Conservation (phyloP, 2,797 vertebrate genomes). For the Anabas testudineus region DNA sequence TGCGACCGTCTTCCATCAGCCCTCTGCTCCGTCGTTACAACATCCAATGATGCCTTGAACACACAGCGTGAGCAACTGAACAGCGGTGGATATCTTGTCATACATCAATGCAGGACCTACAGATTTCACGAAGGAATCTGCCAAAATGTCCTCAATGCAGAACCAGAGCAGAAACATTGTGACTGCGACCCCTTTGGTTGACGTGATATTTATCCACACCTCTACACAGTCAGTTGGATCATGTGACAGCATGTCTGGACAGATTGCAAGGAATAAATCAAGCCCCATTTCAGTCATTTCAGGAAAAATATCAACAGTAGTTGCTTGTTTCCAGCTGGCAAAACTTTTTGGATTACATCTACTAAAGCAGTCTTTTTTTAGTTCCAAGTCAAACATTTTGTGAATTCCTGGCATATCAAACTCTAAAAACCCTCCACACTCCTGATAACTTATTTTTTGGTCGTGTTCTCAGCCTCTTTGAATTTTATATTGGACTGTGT, state of each 20-base stretch:
- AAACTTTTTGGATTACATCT: conserved; percentile 39
- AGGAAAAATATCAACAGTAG: conserved; percentile 27
- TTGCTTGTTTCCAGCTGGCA: conserved; percentile 51
- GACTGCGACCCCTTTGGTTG: conserved; percentile 5
- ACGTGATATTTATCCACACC: conserved; percentile 17
- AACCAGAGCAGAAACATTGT: conserved; percentile 19
- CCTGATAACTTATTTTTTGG: conserved; percentile 12
- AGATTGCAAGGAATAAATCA: conserved; percentile 21
- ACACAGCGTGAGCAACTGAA: conserved; percentile 39
- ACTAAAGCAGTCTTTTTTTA: conserved; percentile 40
- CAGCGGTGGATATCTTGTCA: conserved; percentile 54
- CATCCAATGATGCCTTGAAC: conserved; percentile 72
- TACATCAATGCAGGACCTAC: conserved; percentile 31
- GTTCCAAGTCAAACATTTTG: conserved; percentile 41
- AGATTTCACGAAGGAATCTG: conserved; percentile 4
- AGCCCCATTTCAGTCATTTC: conserved; percentile 27
- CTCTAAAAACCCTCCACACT: conserved; percentile 18
- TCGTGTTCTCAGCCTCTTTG: conserved; percentile 20
- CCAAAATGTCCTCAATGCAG: conserved; percentile 33
- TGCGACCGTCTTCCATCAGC: conserved; percentile 72
- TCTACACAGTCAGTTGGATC: conserved; percentile 7
- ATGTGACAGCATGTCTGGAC: conserved; percentile 27
- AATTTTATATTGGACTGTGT: conserved; percentile 4
- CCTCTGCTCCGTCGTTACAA: conserved; percentile 58
- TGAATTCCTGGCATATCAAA: conserved; percentile 30